Evolutionary conservation across 2,797 vertebrate genomes (phyloP).

Genomic region (Periophthalmus magnuspinnatus): DNA sequence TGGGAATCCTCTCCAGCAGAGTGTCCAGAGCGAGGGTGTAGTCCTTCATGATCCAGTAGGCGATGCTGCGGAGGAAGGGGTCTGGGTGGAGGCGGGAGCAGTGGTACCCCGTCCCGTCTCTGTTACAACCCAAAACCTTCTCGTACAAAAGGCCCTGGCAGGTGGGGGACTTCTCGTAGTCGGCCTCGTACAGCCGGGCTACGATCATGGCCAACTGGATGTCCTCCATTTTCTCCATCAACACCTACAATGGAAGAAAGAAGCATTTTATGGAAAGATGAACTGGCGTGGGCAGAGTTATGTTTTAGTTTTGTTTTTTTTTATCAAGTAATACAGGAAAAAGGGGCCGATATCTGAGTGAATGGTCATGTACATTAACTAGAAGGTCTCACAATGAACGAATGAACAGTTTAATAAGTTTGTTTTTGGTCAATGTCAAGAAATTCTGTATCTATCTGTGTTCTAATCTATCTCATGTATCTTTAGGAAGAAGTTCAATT

Average conservation of each 20-base stretch:
- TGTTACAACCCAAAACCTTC: constrained; percentile 89
- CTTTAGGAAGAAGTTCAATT: too few relatives aligned
- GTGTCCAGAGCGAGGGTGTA: constrained; percentile 92
- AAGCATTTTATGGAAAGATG: neutral
- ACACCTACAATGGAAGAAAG: constrained; percentile 77
- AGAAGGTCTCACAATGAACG: neutral
- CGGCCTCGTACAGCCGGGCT: constrained; percentile 93
- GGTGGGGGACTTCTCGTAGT: constrained; percentile 93
- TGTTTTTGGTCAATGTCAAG: neutral
- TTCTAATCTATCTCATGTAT: too few relatives aligned
- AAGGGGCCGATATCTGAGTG: too few relatives aligned
- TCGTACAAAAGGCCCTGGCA: constrained; percentile 91
- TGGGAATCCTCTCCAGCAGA: constrained; percentile 91
- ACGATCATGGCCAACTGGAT: constrained; percentile 97
- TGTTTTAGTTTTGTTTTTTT: too few relatives aligned
- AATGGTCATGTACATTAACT: too few relatives aligned
- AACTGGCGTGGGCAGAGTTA: too few relatives aligned
- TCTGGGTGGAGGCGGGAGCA: constrained; percentile 89
- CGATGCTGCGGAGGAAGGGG: constrained; percentile 95
- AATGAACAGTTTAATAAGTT: neutral
- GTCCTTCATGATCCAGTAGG: constrained; percentile 97
- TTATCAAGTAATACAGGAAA: too few relatives aligned
- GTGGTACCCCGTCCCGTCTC: constrained; percentile 86
- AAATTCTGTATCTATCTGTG: neutral
- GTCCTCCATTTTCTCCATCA: constrained; percentile 99